Base-by-base conservation (phyloP, 2,888 invertebrate genomes). In the Coecobrya sp. region DNA sequence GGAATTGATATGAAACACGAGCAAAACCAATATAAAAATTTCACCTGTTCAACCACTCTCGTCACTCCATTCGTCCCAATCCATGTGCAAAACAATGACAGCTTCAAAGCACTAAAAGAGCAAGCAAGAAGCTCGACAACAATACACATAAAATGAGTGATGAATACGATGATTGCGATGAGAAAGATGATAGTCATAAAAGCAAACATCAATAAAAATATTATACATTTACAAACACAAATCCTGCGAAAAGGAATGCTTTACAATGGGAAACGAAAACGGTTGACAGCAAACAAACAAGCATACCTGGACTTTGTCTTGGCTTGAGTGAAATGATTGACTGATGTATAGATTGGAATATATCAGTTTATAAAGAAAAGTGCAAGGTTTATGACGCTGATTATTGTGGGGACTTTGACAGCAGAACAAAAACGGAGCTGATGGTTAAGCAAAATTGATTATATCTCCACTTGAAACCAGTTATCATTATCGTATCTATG, bases 151-250 rank as follows among this genome's bases (percentile, higher is more conserved):
- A 49, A 76, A 76, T 76, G 76, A 42, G 49, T 45, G 68, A 68
- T 68, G 68, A 36, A 2, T 25, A 65, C 22, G 30, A 68, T 68
- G 68, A 68, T 68, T 36, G 36, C 13, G 76, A 76, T 76, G 76
- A 76, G 76, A 49, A 76, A 49, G 76, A 49, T 49, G 76, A 76
- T 76, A 76, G 45, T 49, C 76, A 25, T 76, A 76, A 76, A 76
- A 76, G 45, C 49, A 76, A 76, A 76, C 76, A 76, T 49, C 76
- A 45, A 76, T 76, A 76, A 76, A 76, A 76, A 25, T 59, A 68
- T 30, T 76, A 45, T 73, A 19, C 45, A 49, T 19, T 8, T 36
- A 42, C 70, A 62, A 22, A 65, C 62, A 65, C 62, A 65, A 65
- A 10, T 65, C 25, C 42, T 70, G 42, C 36, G 30, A 30, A 27